Percentiles rank a stretch among this genome's conserved stretches.
Evolutionary conservation across 2,113 vertebrate species (phyloP).

Genomic region (Puma concolor): DNA sequence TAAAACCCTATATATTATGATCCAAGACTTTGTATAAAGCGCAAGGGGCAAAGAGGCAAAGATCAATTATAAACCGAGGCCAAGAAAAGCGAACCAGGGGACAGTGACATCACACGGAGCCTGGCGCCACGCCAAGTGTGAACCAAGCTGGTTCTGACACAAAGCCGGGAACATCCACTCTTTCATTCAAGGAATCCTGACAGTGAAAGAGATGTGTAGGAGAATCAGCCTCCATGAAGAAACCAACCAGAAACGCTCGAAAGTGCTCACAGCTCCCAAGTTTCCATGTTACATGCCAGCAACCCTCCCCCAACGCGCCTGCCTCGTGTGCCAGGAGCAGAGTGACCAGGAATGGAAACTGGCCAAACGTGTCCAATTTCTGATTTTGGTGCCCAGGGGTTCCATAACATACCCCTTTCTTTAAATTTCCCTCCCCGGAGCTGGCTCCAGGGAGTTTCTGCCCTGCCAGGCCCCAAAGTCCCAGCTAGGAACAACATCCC

Average conservation of each 20-base stretch:
- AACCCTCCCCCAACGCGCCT: background rate
- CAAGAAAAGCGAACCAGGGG: background rate
- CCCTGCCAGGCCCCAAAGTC: no score
- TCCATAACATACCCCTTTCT: background rate
- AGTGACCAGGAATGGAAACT: background rate
- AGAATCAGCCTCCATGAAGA: background rate
- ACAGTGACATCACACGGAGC: background rate
- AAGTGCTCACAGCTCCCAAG: background rate
- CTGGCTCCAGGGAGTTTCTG: background rate
- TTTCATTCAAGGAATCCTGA: background rate
- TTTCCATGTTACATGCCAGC: accelerated
- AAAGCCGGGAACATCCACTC: accelerated
- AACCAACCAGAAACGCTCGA: background rate
- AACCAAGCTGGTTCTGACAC: background rate
- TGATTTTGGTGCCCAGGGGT: background rate
- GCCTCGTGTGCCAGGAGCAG: background rate
- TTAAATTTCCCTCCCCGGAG: no score
- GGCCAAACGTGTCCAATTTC: background rate
- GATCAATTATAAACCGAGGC: background rate
- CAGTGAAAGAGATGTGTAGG: background rate
- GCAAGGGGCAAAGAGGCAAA: background rate
- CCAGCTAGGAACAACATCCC: no score
- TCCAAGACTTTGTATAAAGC: background rate
- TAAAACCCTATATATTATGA: background rate
- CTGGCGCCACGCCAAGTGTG: accelerated